Conservation (phyloP, 2,113 vertebrate species). For the Anser brachyrhynchus region DNA sequence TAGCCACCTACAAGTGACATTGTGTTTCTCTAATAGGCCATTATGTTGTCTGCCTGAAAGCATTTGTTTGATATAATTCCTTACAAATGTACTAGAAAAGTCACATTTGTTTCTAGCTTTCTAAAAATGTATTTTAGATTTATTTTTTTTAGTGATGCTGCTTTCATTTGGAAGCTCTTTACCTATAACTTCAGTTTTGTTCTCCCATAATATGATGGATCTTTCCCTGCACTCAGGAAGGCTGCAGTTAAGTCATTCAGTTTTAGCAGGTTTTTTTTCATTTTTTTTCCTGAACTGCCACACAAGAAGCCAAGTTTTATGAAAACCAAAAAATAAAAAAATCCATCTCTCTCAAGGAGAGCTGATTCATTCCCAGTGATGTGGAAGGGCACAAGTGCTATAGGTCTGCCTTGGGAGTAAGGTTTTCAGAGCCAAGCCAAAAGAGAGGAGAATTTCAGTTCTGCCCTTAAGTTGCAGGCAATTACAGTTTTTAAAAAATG, state of each 20-base stretch:
- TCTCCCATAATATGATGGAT: neutral
- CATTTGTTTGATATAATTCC: constrained; percentile 11
- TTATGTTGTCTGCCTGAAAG: constrained; percentile 54
- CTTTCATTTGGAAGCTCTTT: neutral
- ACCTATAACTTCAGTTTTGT: neutral
- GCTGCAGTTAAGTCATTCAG: neutral
- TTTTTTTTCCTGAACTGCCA: neutral
- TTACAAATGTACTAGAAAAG: constrained; percentile 41
- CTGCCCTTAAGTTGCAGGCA: neutral
- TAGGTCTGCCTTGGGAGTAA: neutral
- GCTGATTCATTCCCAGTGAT: neutral
- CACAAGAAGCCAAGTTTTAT: neutral
- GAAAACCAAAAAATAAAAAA: neutral
- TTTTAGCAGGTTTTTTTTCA: neutral
- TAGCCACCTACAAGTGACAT: constrained; percentile 49
- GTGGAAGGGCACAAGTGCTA: neutral
- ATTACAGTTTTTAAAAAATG: neutral
- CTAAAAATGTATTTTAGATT: constrained; percentile 18
- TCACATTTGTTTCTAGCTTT: constrained; percentile 21
- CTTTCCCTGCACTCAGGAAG: neutral
- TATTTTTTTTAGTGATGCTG: neutral
- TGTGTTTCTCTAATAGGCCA: constrained; percentile 52
- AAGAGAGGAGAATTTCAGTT: neutral
- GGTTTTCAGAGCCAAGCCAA: neutral
- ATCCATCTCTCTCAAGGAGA: neutral